phyloP scores from a whole-genome alignment of 2,113 vertebrate genomes.

The Sylvilagus bachmani region DNA sequence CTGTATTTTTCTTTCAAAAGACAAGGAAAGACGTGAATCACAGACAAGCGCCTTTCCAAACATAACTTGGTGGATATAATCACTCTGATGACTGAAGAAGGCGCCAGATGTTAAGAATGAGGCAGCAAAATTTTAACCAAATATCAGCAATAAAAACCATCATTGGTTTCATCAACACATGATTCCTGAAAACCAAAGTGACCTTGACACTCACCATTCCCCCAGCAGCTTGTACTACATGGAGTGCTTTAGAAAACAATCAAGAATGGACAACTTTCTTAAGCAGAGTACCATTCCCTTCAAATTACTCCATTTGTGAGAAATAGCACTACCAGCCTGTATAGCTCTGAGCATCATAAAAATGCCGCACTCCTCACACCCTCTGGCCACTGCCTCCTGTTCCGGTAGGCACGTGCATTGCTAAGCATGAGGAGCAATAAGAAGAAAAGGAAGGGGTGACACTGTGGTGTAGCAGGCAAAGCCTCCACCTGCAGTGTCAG shows the following conservation, averaged over 20 bases:
- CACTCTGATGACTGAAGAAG: not conserved
- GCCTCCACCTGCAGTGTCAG: too few relatives aligned
- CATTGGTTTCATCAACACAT: not conserved
- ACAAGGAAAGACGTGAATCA: not conserved
- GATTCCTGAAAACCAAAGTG: not conserved
- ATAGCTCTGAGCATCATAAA: fast-evolving
- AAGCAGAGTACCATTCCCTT: not conserved
- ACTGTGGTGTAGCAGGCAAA: too few relatives aligned
- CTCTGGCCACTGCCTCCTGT: not conserved
- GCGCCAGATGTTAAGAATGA: not conserved
- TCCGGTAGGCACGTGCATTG: fast-evolving
- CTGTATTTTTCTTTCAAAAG: not conserved
- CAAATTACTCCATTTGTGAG: fast-evolving
- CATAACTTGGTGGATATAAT: fast-evolving
- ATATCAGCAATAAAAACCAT: not conserved
- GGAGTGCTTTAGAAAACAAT: not conserved
- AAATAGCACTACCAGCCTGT: not conserved
- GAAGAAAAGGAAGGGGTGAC: too few relatives aligned
- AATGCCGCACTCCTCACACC: fast-evolving
- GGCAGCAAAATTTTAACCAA: not conserved
- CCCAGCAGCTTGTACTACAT: not conserved
- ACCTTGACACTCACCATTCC: too few relatives aligned
- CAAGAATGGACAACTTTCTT: fast-evolving
- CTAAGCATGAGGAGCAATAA: not conserved
- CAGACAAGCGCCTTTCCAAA: not conserved